Evolutionary conservation across 2,888 invertebrate genomes (phyloP).

Genomic region (Lithodes maja): DNA sequence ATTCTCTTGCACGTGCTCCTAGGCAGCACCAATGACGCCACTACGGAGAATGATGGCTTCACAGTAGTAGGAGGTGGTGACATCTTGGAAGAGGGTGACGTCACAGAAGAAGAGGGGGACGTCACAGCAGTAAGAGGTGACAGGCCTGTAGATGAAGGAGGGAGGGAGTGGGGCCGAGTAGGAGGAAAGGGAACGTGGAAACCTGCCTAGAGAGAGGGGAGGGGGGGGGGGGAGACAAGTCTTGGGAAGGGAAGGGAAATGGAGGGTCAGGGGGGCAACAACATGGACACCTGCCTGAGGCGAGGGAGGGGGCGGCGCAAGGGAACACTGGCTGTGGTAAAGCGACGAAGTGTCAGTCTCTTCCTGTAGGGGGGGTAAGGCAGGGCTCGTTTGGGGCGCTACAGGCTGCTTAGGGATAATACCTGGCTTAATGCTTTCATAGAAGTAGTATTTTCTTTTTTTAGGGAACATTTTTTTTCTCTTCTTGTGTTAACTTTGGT

Average conservation of each 20-base stretch:
- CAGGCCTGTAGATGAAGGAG: too few species aligned
- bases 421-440: not conserved
- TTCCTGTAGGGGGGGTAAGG: slow-evolving; percentile 53
- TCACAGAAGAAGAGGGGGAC: too few species aligned
- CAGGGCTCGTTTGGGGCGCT: slow-evolving; percentile 33
- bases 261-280: slow-evolving; percentile 22
- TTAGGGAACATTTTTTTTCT: too few species aligned
- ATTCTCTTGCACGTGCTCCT: not conserved
- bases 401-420: not conserved
- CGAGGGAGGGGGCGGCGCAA: slow-evolving; percentile 66
- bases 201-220: not conserved
- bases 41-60: not conserved
- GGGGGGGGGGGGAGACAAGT: not conserved
- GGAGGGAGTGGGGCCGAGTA: too few species aligned
- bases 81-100: too few species aligned
- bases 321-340: slow-evolving; percentile 60
- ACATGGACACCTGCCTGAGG: slow-evolving; percentile 64
- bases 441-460: too few species aligned
- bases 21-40: slow-evolving; percentile 32
- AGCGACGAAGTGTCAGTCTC: slow-evolving; percentile 58
- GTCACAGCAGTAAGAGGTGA: too few species aligned
- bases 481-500: too few species aligned
- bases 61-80: too few species aligned
- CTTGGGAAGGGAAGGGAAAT: not conserved
- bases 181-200: too few species aligned